phyloP scores from a whole-genome alignment of 2,888 invertebrate genomes.

The Acrocyrtus sp. region DNA sequence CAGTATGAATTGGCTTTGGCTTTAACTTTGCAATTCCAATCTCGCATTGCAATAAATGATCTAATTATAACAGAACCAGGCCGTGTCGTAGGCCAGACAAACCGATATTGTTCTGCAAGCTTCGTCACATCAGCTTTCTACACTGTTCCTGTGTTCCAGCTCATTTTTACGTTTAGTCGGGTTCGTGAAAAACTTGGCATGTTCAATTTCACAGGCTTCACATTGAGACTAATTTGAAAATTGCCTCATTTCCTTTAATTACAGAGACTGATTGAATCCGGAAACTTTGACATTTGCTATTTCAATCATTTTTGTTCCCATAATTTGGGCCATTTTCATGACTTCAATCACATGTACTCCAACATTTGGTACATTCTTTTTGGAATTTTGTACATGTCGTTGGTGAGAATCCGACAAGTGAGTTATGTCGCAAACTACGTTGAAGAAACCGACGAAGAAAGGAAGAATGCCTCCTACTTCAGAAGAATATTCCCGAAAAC shows the following conservation, averaged over 20 bases:
- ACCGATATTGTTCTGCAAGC: slow-evolving; percentile 35
- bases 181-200: slow-evolving; percentile 62
- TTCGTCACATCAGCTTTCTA: slow-evolving; percentile 68
- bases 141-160: slow-evolving; percentile 69
- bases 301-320: slow-evolving; percentile 90
- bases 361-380: slow-evolving; percentile 81
- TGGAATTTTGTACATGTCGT: slow-evolving; percentile 79
- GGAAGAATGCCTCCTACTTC: not conserved
- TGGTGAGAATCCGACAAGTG: slow-evolving; percentile 72
- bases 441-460: not conserved
- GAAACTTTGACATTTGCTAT: slow-evolving; percentile 88
- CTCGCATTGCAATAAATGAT: slow-evolving; percentile 28
- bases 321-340: slow-evolving; percentile 79
- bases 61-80: slow-evolving; percentile 27
- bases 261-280: slow-evolving; percentile 80
- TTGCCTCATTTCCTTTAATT: slow-evolving; percentile 28
- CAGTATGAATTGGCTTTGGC: not conserved
- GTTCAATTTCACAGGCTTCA: not conserved
- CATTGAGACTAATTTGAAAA: not conserved
- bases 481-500: slow-evolving; percentile 1
- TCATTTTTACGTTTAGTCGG: slow-evolving; percentile 69
- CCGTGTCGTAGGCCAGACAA: slow-evolving; percentile 29
- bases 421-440: not conserved
- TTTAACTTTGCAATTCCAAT: not conserved
- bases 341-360: slow-evolving; percentile 88